Base-by-base conservation (phyloP, 2,888 invertebrate genomes). In the Nephrotoma appendiculata region DNA sequence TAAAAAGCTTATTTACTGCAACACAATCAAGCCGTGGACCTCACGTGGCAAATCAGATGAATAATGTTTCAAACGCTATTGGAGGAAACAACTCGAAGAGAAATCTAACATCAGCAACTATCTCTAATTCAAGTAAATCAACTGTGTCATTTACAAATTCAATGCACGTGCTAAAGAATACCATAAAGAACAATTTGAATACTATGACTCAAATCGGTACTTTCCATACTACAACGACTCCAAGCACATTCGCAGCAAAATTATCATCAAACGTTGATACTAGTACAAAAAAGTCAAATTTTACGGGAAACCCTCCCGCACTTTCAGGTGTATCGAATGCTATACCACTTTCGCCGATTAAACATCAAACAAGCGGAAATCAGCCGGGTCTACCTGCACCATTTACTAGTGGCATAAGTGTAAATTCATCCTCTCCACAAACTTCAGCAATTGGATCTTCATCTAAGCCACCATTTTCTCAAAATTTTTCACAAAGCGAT, bases 131-230 rank as follows among this genome's bases (percentile, higher is more conserved):
- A 90, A 93, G 94, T 88, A 92, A 93, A 89, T 93, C 93, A 6
- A 93, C 93, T 15, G 93, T 93, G 92, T 93, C 93, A 0, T 93
- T 93, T 89, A 93, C 93, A 7, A 92, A 92, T 87, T 93, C 93
- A 57, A 93, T 93, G 92, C 93, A 84, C 15, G 86, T 93, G 42
- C 91, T 93, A 31, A 92, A 93, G 57, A 91, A 92, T 88, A 89
- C 86, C 86, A 83, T 86, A 31, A 86, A 86, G 57, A 92, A 93
- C 57, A 91, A 92, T 88, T 89, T 86, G 86, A 83, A 86, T 42
- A 86, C 88, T 2, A 86, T 87, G 84, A 87, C 90, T 89, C 91
- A 88, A 88, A 12, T 86, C 44, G 83, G 6, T 86, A 57, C 52
- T 41, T 90, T 89, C 7, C 87, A 89, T 11, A 88, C 89, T 41